Conservation (phyloP, 1,140 invertebrate species). For the Battus philenor region DNA sequence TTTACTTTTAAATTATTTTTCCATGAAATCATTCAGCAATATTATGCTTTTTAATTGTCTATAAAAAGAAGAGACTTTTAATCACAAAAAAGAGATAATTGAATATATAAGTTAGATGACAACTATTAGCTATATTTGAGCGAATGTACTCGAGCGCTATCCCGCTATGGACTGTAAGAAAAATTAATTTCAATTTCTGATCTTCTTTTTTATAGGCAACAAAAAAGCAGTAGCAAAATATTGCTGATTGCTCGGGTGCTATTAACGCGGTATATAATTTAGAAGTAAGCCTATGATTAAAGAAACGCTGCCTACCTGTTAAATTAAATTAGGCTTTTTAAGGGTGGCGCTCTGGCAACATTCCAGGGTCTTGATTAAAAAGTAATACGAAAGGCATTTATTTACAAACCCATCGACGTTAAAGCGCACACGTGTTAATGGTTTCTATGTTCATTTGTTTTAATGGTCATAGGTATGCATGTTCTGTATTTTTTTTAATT, state of each 20-base stretch:
- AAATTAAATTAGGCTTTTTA: conserved; percentile 76
- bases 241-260: conserved; percentile 68
- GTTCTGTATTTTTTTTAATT: too few species aligned
- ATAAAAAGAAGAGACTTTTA: too few species aligned
- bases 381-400: conserved; percentile 54
- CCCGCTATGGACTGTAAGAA: background rate
- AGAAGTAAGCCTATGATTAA: conserved; percentile 71
- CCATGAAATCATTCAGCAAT: too few species aligned
- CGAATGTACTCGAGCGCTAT: too few species aligned
- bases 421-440: conserved; percentile 59
- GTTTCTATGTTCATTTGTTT: conserved; percentile 50
- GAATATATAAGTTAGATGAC: too few species aligned
- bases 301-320: conserved; percentile 71
- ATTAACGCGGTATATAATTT: conserved; percentile 70
- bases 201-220: conserved; percentile 38
- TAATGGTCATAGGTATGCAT: too few species aligned
- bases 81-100: too few species aligned
- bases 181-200: conserved; percentile 15
- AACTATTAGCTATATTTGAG: too few species aligned
- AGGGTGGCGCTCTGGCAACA: conserved; percentile 59
- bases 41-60: too few species aligned
- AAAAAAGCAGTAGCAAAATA: conserved; percentile 69
- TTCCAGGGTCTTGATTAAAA: conserved; percentile 47
- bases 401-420: conserved; percentile 56
- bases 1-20: too few species aligned